phyloP scores from a whole-genome alignment of 2,797 vertebrate genomes.

The Danio aesculapii region DNA sequence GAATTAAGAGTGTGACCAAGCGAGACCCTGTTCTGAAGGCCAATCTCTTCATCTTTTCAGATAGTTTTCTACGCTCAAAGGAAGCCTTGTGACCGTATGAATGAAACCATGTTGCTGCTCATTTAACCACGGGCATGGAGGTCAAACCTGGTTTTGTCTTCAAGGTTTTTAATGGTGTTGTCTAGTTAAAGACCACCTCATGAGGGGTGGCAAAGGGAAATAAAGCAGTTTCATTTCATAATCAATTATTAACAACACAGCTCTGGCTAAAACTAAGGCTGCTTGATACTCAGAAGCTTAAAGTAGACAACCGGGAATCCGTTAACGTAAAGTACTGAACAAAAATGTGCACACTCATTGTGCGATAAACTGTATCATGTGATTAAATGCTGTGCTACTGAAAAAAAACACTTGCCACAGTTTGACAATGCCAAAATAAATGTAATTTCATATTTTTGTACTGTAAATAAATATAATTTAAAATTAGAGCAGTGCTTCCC shows the following conservation, averaged over 20 bases:
- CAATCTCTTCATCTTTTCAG: not conserved
- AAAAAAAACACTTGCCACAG: not conserved
- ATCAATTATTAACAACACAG: constrained; percentile 31
- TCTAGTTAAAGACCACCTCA: not conserved
- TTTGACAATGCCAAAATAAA: not conserved
- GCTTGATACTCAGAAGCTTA: constrained; percentile 4
- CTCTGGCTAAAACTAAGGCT: not conserved
- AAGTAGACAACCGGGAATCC: constrained; percentile 14
- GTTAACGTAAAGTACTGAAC: not conserved
- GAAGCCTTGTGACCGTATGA: constrained; percentile 34
- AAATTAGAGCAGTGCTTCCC: no score
- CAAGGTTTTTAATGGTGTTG: constrained; percentile 6
- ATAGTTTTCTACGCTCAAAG: not conserved
- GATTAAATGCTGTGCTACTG: not conserved
- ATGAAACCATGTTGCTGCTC: constrained; percentile 29
- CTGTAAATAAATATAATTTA: no score
- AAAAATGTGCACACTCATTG: not conserved
- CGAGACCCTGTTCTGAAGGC: constrained; percentile 7
- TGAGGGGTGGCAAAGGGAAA: not conserved
- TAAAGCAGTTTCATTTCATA: not conserved
- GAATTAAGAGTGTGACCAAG: not conserved
- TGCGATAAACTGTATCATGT: not conserved
- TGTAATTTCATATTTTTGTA: not conserved
- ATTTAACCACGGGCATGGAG: constrained; percentile 22
- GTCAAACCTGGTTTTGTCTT: constrained; percentile 25